A percentile compares a stretch with the other conserved stretches of the same genome.
phyloP scores from a whole-genome alignment of 1,140 invertebrate species.

The Saccostrea cuccullata region DNA sequence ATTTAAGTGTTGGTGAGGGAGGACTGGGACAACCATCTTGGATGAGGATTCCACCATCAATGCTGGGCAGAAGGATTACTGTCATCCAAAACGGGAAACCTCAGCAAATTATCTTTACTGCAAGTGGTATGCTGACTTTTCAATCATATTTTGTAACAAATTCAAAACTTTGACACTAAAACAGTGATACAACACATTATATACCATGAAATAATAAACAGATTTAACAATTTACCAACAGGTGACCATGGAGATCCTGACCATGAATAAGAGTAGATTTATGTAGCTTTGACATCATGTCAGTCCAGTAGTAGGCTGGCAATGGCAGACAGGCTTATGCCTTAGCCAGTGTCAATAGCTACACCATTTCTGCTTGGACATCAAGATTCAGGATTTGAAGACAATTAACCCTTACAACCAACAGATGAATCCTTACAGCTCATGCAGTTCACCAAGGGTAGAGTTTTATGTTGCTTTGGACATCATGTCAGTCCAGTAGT shows the following conservation, averaged over 20 bases:
- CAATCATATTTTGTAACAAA: background rate
- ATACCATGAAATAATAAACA: no score
- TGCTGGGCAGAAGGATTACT: constrained; percentile 1
- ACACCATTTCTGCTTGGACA: no score
- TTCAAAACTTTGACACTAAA: no score
- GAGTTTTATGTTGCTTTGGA: no score
- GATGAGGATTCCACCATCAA: constrained; percentile 28
- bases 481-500: no score
- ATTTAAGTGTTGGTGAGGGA: background rate
- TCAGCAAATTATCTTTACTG: background rate
- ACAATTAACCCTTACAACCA: no score
- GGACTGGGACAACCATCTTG: constrained; percentile 15
- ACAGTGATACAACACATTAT: no score
- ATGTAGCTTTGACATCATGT: background rate
- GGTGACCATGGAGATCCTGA: background rate
- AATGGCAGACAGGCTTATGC: background rate
- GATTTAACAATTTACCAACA: background rate
- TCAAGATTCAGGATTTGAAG: no score
- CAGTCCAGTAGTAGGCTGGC: constrained; percentile 11
- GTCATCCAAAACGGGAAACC: background rate
- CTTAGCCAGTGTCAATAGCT: background rate
- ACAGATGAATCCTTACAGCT: no score
- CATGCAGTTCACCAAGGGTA: no score
- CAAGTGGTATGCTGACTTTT: background rate
- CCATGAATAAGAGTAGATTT: background rate